phyloP scores from a whole-genome alignment of 2,797 vertebrate genomes.

The Zenarchopterus dispar region DNA sequence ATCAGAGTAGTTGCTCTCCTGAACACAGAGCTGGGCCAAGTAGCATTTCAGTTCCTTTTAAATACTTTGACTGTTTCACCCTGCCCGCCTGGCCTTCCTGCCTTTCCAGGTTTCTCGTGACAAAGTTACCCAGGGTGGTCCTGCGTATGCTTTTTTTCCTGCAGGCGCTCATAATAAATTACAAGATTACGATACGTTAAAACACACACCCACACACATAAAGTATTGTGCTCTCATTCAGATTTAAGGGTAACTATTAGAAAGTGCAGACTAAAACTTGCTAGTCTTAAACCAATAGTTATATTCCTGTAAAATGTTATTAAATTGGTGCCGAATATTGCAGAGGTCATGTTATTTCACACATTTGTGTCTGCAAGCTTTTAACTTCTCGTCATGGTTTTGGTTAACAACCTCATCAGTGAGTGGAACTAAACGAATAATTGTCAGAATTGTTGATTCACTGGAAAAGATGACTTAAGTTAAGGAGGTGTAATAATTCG shows the following conservation, averaged over 20 bases:
- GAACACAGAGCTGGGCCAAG: constrained; percentile 33
- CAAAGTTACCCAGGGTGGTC: not conserved
- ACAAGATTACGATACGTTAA: too few relatives aligned
- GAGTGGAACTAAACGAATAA: too few relatives aligned
- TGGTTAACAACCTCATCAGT: not conserved
- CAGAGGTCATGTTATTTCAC: not conserved
- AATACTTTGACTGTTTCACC: constrained; percentile 56
- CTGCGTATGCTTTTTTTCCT: not conserved
- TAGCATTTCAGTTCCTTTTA: constrained; percentile 50
- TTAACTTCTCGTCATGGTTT: not conserved
- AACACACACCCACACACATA: too few relatives aligned
- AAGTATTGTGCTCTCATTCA: not conserved
- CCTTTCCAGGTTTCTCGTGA: constrained; percentile 25
- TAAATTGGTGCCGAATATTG: not conserved
- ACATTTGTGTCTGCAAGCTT: too few relatives aligned
- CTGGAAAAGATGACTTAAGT: not conserved
- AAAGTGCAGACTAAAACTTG: constrained; percentile 13
- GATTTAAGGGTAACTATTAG: not conserved
- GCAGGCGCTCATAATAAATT: too few relatives aligned
- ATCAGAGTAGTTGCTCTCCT: constrained; percentile 89
- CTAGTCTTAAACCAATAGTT: constrained; percentile 7
- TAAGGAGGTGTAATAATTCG: not conserved
- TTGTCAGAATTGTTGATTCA: too few relatives aligned
- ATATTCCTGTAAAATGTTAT: not conserved
- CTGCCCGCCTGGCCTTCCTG: constrained; percentile 25